A percentile compares a stretch with the other conserved stretches of the same genome.
These are phyloP conservation scores for Mormyrops attenuatus DNA, from an alignment of 2,797 vertebrate species.

Conservation along the genomic window DNA sequence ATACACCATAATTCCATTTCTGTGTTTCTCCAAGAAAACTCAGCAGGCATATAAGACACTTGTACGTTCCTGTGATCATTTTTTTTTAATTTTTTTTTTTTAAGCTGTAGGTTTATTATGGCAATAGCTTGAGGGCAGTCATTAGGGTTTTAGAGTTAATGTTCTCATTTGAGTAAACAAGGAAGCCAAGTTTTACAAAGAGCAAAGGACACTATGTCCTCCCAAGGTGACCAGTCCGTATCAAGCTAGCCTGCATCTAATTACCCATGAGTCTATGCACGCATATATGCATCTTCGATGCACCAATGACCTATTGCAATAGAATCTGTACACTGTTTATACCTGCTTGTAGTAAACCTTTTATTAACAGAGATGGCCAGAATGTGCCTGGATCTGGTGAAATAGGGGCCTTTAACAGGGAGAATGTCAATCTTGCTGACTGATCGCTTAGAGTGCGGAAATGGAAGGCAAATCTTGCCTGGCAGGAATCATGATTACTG, in stretches of 20 bases:
- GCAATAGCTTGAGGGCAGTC: not conserved
- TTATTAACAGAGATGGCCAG: not conserved
- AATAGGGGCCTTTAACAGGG: not conserved
- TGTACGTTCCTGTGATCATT: not conserved
- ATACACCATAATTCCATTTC: not conserved
- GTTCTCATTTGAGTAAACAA: not conserved
- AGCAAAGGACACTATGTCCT: not conserved
- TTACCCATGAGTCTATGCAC: slow-evolving; percentile 22
- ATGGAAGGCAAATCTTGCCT: not conserved
- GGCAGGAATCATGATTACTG: not conserved
- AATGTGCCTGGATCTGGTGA: not conserved
- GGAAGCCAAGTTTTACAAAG: slow-evolving; percentile 2
- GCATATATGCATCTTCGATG: slow-evolving; percentile 14
- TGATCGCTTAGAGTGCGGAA: not conserved
- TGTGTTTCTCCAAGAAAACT: not conserved
- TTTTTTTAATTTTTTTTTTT: not conserved
- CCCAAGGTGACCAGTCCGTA: slow-evolving; percentile 14
- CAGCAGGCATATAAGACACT: not conserved
- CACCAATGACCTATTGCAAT: slow-evolving; percentile 20
- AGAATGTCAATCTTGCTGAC: not conserved
- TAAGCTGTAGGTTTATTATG: not conserved
- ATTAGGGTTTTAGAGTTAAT: not conserved
- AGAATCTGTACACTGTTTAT: not conserved
- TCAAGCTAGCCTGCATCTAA: not conserved
- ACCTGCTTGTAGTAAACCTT: not conserved